Evolutionary conservation across 2,888 invertebrate species (phyloP), one percentile per base, ranked within the genome.

Genomic region (Yponomeuta sedellus): DNA sequence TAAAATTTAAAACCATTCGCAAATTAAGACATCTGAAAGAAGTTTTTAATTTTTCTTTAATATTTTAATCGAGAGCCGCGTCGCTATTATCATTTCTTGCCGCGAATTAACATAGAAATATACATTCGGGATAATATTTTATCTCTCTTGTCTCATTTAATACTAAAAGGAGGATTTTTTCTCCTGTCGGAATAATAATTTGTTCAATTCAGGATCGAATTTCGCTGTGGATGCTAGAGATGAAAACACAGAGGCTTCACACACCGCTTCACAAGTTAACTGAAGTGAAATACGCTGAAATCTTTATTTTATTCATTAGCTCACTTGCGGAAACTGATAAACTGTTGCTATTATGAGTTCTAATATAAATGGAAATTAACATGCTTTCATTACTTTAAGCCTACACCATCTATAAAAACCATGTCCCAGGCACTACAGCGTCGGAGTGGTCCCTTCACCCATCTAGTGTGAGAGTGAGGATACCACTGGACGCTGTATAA

Each of bases 21-120:
- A 20, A 63, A 44, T 63, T 28, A 63, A 63, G 40, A 44, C 63
- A 52, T 22, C 12, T 59, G 11, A 16, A 12, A 16, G 44, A 64
- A 56, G 28, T 28, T 76, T 72, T 73, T 74, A 74, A 74, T 74
- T 76, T 70, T 70, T 68, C 72, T 74, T 52, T 76, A 77, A 79
- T 75, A 72, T 74, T 73, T 73, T 67, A 67, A 70, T 72, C 72
- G 57, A n/a, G 22, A 67, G 72, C 74, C 77, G 78, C 75, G 78
- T 78, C 69, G 69, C 74, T 74, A 81, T 80, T 80, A 79, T 76
- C 75, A 78, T 77, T 75, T 73, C 73, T 70, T 74, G 71, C 72
- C 73, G 73, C 74, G 70, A 79, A 77, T 77, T 77, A 77, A 79
- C 76, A 79, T 76, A 74, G 74, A 77, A 81, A 82, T 76, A 74